phyloP scores from a whole-genome alignment of 2,113 vertebrate species.

The Puffinus mauretanicus region DNA sequence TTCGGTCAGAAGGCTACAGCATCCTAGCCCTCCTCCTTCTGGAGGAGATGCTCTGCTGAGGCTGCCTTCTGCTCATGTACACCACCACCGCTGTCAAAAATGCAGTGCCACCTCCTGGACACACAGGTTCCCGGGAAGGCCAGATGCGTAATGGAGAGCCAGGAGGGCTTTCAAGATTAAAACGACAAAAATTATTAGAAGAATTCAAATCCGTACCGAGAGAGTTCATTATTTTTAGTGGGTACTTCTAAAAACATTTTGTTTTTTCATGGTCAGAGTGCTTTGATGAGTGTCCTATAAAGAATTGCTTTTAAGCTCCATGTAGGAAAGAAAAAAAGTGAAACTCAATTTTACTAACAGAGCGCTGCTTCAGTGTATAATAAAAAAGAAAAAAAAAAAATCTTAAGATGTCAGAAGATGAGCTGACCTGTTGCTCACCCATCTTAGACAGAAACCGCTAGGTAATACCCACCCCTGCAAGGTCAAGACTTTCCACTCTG shows the following conservation, averaged over 20 bases:
- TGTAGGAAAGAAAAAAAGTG: not conserved
- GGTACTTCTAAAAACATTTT: not conserved
- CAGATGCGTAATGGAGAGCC: fast-evolving
- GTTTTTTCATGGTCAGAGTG: not conserved
- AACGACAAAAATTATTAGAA: not conserved
- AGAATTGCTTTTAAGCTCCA: not conserved
- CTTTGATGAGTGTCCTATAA: not conserved
- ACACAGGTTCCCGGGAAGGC: fast-evolving
- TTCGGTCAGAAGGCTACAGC: not conserved
- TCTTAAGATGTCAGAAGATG: not conserved
- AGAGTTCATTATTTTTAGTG: not conserved
- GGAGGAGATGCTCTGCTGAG: not conserved
- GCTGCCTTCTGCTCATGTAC: not conserved
- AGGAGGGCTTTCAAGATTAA: not conserved
- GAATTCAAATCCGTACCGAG: fast-evolving
- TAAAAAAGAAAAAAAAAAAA: not conserved
- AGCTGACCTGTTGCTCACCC: not conserved
- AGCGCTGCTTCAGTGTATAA: not conserved
- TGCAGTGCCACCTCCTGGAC: conserved; percentile 4
- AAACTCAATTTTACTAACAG: not conserved
- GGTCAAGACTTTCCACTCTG: not conserved
- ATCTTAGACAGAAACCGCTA: not conserved
- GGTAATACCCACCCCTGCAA: not conserved
- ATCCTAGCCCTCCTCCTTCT: not conserved
- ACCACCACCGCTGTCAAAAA: not conserved